These are phyloP conservation scores for Drosophila sordidula DNA, from an alignment of 2,888 invertebrate species.

Conservation along the genomic window DNA sequence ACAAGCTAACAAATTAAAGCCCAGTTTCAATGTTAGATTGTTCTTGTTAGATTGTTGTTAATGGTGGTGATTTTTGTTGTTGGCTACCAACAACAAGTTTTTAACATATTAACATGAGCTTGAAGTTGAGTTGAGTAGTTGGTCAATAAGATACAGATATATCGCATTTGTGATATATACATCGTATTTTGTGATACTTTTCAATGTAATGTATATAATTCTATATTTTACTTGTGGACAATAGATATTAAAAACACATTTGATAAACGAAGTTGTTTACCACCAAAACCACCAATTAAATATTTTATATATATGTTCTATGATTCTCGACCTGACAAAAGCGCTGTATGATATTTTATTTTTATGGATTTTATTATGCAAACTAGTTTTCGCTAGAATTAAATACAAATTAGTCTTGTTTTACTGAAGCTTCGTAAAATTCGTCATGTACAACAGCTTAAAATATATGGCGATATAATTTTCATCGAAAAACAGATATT, in stretches of 20 bases:
- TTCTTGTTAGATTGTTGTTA: slow-evolving; percentile 42
- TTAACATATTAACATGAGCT: slow-evolving; percentile 36
- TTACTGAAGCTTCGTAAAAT: slow-evolving; percentile 45
- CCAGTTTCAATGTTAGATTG: slow-evolving; percentile 51
- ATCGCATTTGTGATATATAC: slow-evolving; percentile 33
- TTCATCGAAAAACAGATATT: slow-evolving; percentile 19
- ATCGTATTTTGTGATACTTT: slow-evolving; percentile 61
- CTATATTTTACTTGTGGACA: slow-evolving; percentile 56
- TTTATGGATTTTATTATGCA: background rate
- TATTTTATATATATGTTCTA: slow-evolving; percentile 79
- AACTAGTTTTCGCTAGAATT: background rate
- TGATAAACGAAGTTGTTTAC: slow-evolving; percentile 63
- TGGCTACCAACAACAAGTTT: too few species aligned
- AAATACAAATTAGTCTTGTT: slow-evolving; percentile 42
- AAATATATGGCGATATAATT: slow-evolving; percentile 36
- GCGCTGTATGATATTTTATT: background rate
- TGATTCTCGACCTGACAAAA: too few species aligned
- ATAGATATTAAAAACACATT: slow-evolving; percentile 43
- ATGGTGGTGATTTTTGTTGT: slow-evolving; percentile 38
- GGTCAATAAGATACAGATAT: slow-evolving; percentile 63
- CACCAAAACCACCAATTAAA: slow-evolving; percentile 84
- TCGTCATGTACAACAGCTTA: slow-evolving; percentile 57
- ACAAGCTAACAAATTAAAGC: slow-evolving; percentile 75
- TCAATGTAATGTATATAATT: slow-evolving; percentile 23
- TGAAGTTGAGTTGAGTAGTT: slow-evolving; percentile 62